Base-by-base conservation (phyloP, 2,888 invertebrate species). In the Tridacna crocea region DNA sequence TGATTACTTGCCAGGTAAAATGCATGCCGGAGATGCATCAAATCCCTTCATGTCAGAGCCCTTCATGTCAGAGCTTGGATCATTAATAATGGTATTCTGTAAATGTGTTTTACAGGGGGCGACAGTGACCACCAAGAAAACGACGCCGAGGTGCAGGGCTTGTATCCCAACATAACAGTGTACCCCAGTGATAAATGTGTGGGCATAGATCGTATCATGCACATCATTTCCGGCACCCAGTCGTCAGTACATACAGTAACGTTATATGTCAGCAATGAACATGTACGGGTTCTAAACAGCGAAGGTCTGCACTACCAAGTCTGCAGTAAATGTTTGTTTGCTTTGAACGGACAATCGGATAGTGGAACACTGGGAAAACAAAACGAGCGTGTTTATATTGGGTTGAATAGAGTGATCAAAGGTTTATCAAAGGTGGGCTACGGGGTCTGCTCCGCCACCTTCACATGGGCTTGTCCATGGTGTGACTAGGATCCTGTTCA, bases 321-420 rank as follows among this genome's bases (percentile, higher is more conserved):
- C 4, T 83, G 87, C 22, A 72, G 77, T 26, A 22, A 72, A 24
- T 84, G 84, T n/a, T 70, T 81, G 19, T 87, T 72, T 70, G 83
- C 84, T 24, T 74, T 87, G 58, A 87, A 87, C 55, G 83, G 83
- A 10, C 87, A 87, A 26, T 17, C 81, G 0, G 87, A 87, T 55
- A 65, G 26, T 3, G 77, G 74, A 4, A 24, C 51, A 13, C 47
- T n/a, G 11, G 70, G 70, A 17, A 55, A 51, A 19, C 55, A 73
- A 4, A 83, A 83, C n/a, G 76, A 84, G 22, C 55, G 47, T 0
- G 46, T 83, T 19, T 79, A 75, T 55, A 61, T 85, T 58, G 82
- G 74, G 8, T 47, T 85, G 36, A 85, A 85, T 55, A 73, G 80
- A 22, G 79, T 85, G 1, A 65, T 85, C 11, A 26, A 36, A 13